Base-by-base conservation (phyloP, 2,797 vertebrate genomes). In the Gadopsis bispinosus region DNA sequence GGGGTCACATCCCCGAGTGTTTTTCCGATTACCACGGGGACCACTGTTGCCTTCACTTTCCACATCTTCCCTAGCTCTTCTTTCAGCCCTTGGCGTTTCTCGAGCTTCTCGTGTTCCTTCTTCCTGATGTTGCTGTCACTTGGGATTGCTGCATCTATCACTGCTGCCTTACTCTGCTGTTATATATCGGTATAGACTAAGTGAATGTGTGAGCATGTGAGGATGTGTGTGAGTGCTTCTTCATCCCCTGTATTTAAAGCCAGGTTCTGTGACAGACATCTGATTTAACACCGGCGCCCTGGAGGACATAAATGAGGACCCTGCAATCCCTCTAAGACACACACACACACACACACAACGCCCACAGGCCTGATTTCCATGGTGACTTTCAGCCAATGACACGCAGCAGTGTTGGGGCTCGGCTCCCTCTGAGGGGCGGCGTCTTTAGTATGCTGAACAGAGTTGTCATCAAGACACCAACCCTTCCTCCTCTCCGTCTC, bases 311-410 rank as follows among this genome's bases (percentile, higher is more conserved):
- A 71, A 82, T 13, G 69, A 87, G 74, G 73, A 84, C 66, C 64
- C 58, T 67, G 69, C 54, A 59, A 39, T 64, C 53, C 45, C 39
- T 71, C 22, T 55, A 55, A 73, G 7, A 61, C 58, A 58, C 35
- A 78, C 54, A 50, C 43, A 53, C 50, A 58, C 14, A 35, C 64
- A 61, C 60, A 67, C 22, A 45, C 19, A 58, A 26, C 35, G 41
- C 80, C 69, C 76, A 85, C 71, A 58, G 20, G 51, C 77, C 54
- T 76, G 35, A 91, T 83, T 88, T 89, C 80, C 87, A 89, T 70
- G 74, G 84, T 35, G 66, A 88, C 81, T 87, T 88, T 85, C 71
- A 88, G 65, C 80, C 85, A 89, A 84, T 81, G 86, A 88, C 91
- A 70, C 3, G 22, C 64, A 63, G 82, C 73, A 11, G 29, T 35